phyloP scores from a whole-genome alignment of 2,113 vertebrate genomes.

The Hypanus sabinus region DNA sequence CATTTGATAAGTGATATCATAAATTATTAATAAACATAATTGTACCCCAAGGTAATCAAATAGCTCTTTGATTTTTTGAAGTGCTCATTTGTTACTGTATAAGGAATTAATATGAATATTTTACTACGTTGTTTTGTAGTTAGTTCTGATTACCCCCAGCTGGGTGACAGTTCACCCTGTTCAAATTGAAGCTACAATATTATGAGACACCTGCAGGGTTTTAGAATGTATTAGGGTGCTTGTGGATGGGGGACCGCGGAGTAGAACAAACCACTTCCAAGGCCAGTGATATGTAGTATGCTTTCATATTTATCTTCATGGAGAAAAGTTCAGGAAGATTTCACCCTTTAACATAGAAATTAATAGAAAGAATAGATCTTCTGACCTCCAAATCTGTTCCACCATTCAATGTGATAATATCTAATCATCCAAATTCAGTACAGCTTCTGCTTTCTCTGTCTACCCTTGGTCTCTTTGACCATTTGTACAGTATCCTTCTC shows the following conservation, averaged over 20 bases:
- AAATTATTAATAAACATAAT: slow-evolving; percentile 19
- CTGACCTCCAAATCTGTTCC: too few species aligned
- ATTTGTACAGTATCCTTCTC: too few species aligned
- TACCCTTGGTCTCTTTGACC: too few species aligned
- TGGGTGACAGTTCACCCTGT: neutral
- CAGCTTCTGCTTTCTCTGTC: too few species aligned
- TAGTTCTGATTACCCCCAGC: neutral
- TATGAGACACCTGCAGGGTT: neutral
- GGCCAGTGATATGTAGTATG: neutral
- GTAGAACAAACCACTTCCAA: neutral
- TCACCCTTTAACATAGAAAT: neutral
- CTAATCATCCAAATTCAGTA: too few species aligned
- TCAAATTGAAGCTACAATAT: neutral
- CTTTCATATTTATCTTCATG: neutral
- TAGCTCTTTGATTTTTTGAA: neutral
- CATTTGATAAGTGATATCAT: neutral
- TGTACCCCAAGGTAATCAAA: slow-evolving; percentile 21
- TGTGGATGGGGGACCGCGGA: neutral
- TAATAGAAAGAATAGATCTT: too few species aligned
- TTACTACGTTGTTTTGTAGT: neutral
- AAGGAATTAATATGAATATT: slow-evolving; percentile 18
- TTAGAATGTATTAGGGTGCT: neutral
- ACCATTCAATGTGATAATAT: too few species aligned
- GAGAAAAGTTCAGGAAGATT: neutral
- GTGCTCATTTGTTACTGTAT: slow-evolving; percentile 28